Conservation (phyloP, 2,113 vertebrate species). For the Odontophorus gujanensis region DNA sequence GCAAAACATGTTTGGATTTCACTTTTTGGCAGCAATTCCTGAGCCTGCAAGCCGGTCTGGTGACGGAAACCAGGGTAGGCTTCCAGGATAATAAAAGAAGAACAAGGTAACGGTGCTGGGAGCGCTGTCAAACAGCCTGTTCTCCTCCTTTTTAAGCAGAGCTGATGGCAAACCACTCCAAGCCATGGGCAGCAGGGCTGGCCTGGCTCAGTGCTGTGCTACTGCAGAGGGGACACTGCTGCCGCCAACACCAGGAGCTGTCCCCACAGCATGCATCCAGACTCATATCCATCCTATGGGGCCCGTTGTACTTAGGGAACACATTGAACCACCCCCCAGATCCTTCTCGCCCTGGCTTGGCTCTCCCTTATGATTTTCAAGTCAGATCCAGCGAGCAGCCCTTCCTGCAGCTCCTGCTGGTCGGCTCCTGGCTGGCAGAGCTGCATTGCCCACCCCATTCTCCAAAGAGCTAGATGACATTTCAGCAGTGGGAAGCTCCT, state of each 20-base stretch:
- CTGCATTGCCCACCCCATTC: background rate
- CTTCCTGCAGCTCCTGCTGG: constrained; percentile 17
- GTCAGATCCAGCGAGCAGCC: constrained; percentile 51
- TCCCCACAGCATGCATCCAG: background rate
- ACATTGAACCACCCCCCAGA: accelerated
- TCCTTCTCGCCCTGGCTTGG: background rate
- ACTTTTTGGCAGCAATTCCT: background rate
- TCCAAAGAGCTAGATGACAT: constrained; percentile 55
- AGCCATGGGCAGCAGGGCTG: background rate
- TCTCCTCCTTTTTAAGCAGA: background rate
- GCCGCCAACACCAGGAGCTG: background rate
- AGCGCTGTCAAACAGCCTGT: background rate
- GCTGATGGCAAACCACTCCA: background rate
- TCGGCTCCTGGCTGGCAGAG: background rate
- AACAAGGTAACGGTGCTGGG: background rate
- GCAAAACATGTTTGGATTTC: background rate
- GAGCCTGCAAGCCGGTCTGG: background rate
- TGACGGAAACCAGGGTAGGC: background rate
- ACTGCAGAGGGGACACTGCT: background rate
- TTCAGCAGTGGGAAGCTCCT: constrained; percentile 49
- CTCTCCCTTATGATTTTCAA: constrained; percentile 33
- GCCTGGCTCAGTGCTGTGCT: background rate
- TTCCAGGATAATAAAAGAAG: background rate
- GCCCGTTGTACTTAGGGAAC: accelerated
- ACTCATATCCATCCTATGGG: background rate